Evolutionary conservation across 1,140 invertebrate species (phyloP).

Genomic region (Papilio glaucus): DNA sequence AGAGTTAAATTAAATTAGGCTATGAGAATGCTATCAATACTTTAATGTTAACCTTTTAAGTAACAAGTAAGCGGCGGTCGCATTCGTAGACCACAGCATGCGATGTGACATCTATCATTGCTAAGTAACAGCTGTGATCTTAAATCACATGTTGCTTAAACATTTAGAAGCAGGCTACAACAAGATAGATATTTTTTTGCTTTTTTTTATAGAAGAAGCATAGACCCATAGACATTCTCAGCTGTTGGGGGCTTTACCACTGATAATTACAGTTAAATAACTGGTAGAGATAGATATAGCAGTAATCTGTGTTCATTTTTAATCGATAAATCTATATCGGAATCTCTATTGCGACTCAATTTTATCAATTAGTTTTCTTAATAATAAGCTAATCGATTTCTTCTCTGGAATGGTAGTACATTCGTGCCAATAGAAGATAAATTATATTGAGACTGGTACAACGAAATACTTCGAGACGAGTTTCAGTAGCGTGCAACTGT

Average conservation of each 20-base stretch:
- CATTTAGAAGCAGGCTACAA: neutral
- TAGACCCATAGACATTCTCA: neutral
- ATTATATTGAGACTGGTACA: neutral
- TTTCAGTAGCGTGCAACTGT: conserved; percentile 12
- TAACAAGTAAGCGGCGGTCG: conserved; percentile 6
- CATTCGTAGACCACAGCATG: neutral
- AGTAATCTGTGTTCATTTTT: too few species aligned
- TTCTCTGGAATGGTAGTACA: too few species aligned
- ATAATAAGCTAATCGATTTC: too few species aligned
- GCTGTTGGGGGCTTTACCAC: too few species aligned
- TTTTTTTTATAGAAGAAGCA: too few species aligned
- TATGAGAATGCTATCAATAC: conserved; percentile 5
- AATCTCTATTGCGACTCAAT: too few species aligned
- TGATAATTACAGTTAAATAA: too few species aligned
- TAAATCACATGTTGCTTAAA: neutral
- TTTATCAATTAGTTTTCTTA: too few species aligned
- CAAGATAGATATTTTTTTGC: too few species aligned
- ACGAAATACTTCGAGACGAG: neutral
- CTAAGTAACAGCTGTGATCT: neutral
- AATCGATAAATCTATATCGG: too few species aligned
- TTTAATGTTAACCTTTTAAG: conserved; percentile 7
- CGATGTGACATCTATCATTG: conserved; percentile 4
- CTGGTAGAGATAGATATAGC: too few species aligned
- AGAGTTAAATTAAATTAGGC: conserved; percentile 7
- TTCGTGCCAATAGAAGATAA: neutral